Evolutionary conservation across 1,140 invertebrate species (phyloP).

Genomic region (Diuraphis noxia): DNA sequence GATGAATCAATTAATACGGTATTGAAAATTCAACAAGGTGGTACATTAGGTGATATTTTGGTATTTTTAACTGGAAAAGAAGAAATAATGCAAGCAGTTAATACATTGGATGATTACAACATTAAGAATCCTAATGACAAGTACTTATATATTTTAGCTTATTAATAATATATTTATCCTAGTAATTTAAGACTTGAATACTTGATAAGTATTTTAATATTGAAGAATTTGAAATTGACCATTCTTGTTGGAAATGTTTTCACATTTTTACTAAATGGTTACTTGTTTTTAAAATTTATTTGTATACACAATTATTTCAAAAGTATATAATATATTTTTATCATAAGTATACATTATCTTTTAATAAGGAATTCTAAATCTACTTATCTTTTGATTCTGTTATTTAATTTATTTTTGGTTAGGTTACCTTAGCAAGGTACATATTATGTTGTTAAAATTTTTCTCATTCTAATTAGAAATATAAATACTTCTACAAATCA

Average conservation of each 20-base stretch:
- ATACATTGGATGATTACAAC: slow-evolving; percentile 70
- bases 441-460: background rate
- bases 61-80: slow-evolving; percentile 95
- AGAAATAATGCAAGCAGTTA: slow-evolving; percentile 78
- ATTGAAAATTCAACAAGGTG: slow-evolving; percentile 84
- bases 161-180: background rate
- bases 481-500: background rate
- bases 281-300: too few relatives aligned
- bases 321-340: too few relatives aligned
- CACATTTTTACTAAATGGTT: too few relatives aligned
- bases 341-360: background rate
- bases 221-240: background rate
- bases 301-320: too few relatives aligned
- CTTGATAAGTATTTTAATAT: background rate
- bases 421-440: background rate
- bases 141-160: slow-evolving; percentile 60
- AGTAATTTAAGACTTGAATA: too few relatives aligned
- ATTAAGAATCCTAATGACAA: slow-evolving; percentile 62
- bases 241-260: too few relatives aligned
- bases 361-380: too few relatives aligned
- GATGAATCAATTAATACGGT: slow-evolving; percentile 83
- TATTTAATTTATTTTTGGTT: background rate
- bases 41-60: slow-evolving; percentile 84
- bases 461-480: background rate
- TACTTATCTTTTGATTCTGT: too few relatives aligned